Evolutionary conservation across 2,888 invertebrate species (phyloP).

Genomic region (Hesperia comma): DNA sequence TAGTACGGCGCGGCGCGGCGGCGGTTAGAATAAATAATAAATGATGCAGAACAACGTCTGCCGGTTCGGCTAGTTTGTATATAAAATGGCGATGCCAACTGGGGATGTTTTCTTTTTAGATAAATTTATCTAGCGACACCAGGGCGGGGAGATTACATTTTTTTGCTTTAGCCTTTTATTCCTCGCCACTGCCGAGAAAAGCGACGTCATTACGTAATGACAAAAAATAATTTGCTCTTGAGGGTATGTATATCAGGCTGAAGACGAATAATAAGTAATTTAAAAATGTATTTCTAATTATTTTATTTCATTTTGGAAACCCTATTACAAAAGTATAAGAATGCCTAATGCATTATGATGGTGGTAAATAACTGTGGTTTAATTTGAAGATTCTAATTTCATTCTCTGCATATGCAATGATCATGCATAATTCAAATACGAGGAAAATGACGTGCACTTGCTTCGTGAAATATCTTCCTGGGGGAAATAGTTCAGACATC

Average conservation of each 20-base stretch:
- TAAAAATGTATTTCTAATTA: no score
- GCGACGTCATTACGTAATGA: conserved; percentile 30
- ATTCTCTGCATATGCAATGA: conserved; percentile 54
- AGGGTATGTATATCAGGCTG: not conserved
- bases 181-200: conserved; percentile 15
- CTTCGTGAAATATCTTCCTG: conserved; percentile 44
- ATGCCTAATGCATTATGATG: not conserved
- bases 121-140: conserved; percentile 25
- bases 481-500: conserved; percentile 36
- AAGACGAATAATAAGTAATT: not conserved
- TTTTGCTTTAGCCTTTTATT: conserved; percentile 32
- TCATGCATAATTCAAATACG: conserved; percentile 64
- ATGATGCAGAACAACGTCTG: no score
- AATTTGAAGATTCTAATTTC: conserved; percentile 57
- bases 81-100: not conserved
- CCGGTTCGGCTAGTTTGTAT: no score
- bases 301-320: no score
- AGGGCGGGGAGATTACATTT: conserved; percentile 26
- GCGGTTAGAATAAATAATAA: no score
- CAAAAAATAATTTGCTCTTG: conserved; percentile 20
- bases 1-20: no score
- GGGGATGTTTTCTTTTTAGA: not conserved
- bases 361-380: conserved; percentile 40
- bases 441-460: conserved; percentile 37
- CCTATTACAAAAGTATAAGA: not conserved